phyloP scores from a whole-genome alignment of 1,140 invertebrate species.

The Trigoniulus corallinus region DNA sequence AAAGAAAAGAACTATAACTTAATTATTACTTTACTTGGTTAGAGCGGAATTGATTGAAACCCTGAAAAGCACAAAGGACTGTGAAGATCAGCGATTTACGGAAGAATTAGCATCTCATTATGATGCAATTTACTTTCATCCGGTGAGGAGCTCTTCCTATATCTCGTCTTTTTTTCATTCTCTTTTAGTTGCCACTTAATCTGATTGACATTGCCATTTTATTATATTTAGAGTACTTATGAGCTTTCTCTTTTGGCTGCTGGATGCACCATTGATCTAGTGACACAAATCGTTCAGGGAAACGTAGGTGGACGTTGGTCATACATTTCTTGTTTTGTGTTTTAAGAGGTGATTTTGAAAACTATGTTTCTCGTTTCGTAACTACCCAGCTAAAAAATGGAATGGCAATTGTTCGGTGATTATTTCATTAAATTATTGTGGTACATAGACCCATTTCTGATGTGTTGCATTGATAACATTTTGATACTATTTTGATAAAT shows the following conservation, averaged over 20 bases:
- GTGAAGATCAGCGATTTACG: constrained; percentile 35
- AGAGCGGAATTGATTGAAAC: constrained; percentile 38
- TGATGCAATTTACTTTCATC: constrained; percentile 73
- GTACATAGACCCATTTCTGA: no score
- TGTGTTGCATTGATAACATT: no score
- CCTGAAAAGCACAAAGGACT: constrained; percentile 42
- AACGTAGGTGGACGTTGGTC: no score
- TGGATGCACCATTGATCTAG: constrained; percentile 62
- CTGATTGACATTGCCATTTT: neutral
- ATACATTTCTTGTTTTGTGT: no score
- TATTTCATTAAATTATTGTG: no score
- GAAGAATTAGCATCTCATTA: constrained; percentile 57
- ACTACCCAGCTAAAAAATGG: constrained; percentile 46
- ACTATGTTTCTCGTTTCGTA: neutral
- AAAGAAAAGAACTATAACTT: neutral
- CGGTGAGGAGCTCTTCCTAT: no score
- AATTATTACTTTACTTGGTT: constrained; percentile 18
- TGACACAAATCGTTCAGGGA: constrained; percentile 48
- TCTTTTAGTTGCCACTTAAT: neutral
- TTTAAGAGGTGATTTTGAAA: neutral
- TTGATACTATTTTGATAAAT: constrained; percentile 20
- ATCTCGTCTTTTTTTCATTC: constrained; percentile 3
- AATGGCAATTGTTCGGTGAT: constrained; percentile 51
- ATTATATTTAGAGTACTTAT: constrained; percentile 48
- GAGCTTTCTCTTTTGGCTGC: constrained; percentile 52